phyloP scores from a whole-genome alignment of 30 jellyfish, hydroid and myxozoan species.

The Aurelia coerulea region DNA sequence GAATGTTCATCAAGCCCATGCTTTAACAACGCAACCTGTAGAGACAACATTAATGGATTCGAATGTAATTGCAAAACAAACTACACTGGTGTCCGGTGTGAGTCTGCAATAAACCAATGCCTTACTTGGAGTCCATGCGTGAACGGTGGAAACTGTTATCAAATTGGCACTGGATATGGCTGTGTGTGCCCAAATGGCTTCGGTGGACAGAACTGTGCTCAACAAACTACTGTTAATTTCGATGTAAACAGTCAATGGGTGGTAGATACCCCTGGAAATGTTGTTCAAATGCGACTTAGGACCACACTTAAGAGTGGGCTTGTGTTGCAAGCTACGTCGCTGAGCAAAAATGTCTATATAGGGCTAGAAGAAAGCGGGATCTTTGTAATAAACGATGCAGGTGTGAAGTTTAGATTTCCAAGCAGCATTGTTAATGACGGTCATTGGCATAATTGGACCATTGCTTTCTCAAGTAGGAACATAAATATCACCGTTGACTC shows the following conservation, averaged over 20 bases:
- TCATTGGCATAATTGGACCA: conserved; percentile 30
- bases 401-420: neutral
- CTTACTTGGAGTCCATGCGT: conserved; percentile 54
- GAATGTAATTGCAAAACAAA: conserved; percentile 76
- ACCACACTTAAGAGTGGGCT: conserved; percentile 63
- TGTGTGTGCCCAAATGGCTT: conserved; percentile 64
- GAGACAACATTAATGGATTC: conserved; percentile 18
- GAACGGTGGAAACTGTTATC: conserved; percentile 39
- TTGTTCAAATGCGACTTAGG: conserved; percentile 20
- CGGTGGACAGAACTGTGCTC: conserved; percentile 57
- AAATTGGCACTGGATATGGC: conserved; percentile 38
- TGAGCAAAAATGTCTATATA: conserved; percentile 3
- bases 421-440: conserved; percentile 31
- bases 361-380: conserved; percentile 27
- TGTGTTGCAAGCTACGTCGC: conserved; percentile 4
- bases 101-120: conserved; percentile 51
- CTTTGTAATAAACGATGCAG: conserved; percentile 4
- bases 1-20: conserved; percentile 74
- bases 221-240: conserved; percentile 49
- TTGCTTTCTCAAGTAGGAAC: neutral
- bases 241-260: conserved; percentile 51
- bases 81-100: conserved; percentile 66
- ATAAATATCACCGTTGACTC: conserved; percentile 15
- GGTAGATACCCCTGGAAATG: neutral
- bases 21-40: conserved; percentile 81